These are phyloP conservation scores for Callaeas wilsoni DNA, from an alignment of 2,113 vertebrate genomes.

Conservation along the genomic window DNA sequence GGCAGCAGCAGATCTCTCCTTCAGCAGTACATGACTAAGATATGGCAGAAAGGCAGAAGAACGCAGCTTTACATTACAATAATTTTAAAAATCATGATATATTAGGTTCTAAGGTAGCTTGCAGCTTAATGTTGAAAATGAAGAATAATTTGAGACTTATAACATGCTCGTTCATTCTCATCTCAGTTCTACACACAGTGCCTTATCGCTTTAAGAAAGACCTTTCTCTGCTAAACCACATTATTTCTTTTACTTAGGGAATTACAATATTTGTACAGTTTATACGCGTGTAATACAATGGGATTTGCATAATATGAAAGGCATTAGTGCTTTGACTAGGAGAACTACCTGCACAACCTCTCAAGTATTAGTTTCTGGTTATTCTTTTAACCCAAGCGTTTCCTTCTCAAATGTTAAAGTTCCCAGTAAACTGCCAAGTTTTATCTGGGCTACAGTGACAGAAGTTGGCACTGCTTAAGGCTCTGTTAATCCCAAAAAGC, in stretches of 20 bases:
- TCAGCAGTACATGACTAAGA: background rate
- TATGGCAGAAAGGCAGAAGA: background rate
- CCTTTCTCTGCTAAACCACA: conserved; percentile 1
- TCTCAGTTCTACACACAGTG: background rate
- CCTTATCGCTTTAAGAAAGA: background rate
- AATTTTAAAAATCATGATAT: background rate
- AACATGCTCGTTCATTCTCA: background rate
- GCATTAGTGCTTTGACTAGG: conserved; percentile 15
- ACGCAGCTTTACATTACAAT: background rate
- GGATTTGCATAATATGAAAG: conserved; percentile 31
- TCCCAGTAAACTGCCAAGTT: background rate
- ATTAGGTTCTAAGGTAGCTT: background rate
- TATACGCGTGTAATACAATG: conserved; percentile 6
- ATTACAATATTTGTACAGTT: conserved; percentile 48
- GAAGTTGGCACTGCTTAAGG: background rate
- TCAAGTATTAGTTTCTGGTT: background rate
- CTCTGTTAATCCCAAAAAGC: background rate
- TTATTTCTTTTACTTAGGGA: conserved; percentile 31
- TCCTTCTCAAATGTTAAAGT: background rate
- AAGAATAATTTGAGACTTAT: background rate
- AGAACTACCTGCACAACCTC: background rate
- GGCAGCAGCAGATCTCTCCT: background rate
- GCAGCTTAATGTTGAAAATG: background rate
- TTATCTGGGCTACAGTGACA: background rate
- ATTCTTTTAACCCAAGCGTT: background rate